A percentile compares a stretch with the other conserved stretches of the same genome.
These are phyloP conservation scores for Tetanocera ferruginea DNA, from an alignment of 2,888 invertebrate genomes.

Conservation along the genomic window DNA sequence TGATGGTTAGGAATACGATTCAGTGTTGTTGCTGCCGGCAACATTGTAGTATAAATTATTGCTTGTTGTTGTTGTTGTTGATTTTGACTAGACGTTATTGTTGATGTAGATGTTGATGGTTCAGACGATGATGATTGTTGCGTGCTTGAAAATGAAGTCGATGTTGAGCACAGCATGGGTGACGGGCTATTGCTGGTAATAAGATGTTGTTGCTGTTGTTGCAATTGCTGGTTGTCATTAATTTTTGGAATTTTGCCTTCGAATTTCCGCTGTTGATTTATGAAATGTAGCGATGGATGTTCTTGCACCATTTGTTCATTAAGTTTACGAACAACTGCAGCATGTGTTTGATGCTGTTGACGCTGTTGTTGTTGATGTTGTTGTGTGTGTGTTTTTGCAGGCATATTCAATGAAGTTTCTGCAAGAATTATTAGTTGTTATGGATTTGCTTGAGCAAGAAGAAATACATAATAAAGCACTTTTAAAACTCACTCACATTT, in stretches of 20 bases:
- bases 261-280: conserved; percentile 67
- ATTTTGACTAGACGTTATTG: conserved; percentile 40
- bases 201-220: conserved; percentile 38
- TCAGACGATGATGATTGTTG: conserved; percentile 57
- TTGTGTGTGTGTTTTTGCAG: conserved; percentile 28
- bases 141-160: conserved; percentile 14
- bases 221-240: conserved; percentile 55
- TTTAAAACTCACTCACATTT: conserved; percentile 24
- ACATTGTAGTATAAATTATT: conserved; percentile 59
- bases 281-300: conserved; percentile 64
- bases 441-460: background rate
- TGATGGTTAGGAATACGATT: conserved; percentile 58
- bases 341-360: conserved; percentile 42
- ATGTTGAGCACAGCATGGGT: conserved; percentile 35
- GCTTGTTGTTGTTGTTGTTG: conserved; percentile 45
- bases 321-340: conserved; percentile 52
- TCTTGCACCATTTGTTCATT: conserved; percentile 58
- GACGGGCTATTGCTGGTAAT: conserved; percentile 40
- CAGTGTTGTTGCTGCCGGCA: conserved; percentile 62
- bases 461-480: background rate
- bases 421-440: conserved; percentile 23
- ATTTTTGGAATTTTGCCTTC: conserved; percentile 69
- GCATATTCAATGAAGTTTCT: conserved; percentile 23
- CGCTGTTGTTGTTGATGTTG: conserved; percentile 44
- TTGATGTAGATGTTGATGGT: conserved; percentile 42